phyloP scores from a whole-genome alignment of 2,797 vertebrate genomes.

The Ctenopoma multispine region DNA sequence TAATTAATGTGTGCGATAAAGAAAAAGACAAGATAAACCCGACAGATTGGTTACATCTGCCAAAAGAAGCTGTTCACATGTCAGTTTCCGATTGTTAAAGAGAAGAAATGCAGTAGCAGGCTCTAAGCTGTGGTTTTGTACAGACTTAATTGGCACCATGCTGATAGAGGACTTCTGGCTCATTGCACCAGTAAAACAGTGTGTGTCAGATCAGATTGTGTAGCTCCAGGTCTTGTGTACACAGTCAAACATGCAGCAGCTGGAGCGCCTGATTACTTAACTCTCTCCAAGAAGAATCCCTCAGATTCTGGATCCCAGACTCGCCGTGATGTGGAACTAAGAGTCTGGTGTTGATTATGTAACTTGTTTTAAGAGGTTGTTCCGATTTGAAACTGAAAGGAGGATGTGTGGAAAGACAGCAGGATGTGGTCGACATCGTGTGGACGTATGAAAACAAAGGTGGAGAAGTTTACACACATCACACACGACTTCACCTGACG shows the following conservation, averaged over 20 bases:
- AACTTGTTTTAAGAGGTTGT: background rate
- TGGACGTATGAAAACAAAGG: slow-evolving; percentile 40
- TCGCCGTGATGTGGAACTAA: background rate
- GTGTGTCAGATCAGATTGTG: slow-evolving; percentile 3
- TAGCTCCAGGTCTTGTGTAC: slow-evolving; percentile 40
- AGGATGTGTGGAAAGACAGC: slow-evolving; percentile 12
- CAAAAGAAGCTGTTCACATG: slow-evolving; percentile 4
- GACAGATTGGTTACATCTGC: background rate
- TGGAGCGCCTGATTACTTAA: slow-evolving; percentile 49
- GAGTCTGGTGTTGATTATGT: slow-evolving; percentile 2
- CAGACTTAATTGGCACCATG: slow-evolving; percentile 64
- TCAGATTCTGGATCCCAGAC: slow-evolving; percentile 39
- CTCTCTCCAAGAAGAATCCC: slow-evolving; percentile 11
- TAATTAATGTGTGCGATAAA: background rate
- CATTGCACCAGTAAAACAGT: slow-evolving; percentile 37
- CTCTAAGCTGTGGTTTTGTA: slow-evolving; percentile 54
- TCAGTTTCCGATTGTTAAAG: slow-evolving; percentile 38
- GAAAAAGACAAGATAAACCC: background rate
- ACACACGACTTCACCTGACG: background rate
- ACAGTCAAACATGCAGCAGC: slow-evolving; percentile 65
- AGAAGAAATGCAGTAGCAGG: slow-evolving; percentile 50
- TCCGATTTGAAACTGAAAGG: background rate
- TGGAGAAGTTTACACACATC: slow-evolving; percentile 1
- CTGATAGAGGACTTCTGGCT: slow-evolving; percentile 58
- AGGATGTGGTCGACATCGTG: slow-evolving; percentile 46